These are phyloP conservation scores for Zoroaster sp. DNA, from an alignment of 53 echinoderm and acorn worm species.

Conservation along the genomic window DNA sequence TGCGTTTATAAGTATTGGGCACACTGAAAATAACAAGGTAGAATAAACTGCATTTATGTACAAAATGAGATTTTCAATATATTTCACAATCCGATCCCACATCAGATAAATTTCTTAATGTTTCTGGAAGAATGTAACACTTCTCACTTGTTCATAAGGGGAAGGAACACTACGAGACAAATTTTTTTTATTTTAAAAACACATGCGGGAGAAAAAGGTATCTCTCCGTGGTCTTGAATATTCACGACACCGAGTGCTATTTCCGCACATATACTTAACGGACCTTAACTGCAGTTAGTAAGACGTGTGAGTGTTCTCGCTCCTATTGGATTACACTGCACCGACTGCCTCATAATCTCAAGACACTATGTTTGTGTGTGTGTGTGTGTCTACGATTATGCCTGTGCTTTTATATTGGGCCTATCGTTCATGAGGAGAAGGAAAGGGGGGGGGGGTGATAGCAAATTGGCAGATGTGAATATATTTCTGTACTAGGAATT, in stretches of 20 bases:
- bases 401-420: constrained; percentile 1
- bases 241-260: not conserved
- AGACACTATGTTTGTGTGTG: not conserved
- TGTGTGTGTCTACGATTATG: not conserved
- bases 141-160: not conserved
- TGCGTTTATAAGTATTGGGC: too few species aligned
- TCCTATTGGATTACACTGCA: constrained; percentile 22
- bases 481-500: not conserved
- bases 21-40: too few species aligned
- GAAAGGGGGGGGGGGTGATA: not conserved
- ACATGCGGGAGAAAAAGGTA: not conserved
- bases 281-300: not conserved
- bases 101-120: too few species aligned
- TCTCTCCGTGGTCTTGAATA: constrained; percentile 9
- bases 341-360: not conserved
- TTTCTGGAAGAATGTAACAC: too few species aligned
- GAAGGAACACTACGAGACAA: not conserved
- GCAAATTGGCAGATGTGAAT: not conserved
- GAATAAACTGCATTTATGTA: too few species aligned
- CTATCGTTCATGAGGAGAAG: not conserved
- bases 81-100: too few species aligned
- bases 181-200: not conserved
- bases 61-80: too few species aligned
- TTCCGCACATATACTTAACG: constrained; percentile 37
- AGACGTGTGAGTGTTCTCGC: not conserved